Evolutionary conservation across 2,888 invertebrate species (phyloP), one percentile per base, ranked within the genome.

Genomic region (Polydrusus tereticollis): DNA sequence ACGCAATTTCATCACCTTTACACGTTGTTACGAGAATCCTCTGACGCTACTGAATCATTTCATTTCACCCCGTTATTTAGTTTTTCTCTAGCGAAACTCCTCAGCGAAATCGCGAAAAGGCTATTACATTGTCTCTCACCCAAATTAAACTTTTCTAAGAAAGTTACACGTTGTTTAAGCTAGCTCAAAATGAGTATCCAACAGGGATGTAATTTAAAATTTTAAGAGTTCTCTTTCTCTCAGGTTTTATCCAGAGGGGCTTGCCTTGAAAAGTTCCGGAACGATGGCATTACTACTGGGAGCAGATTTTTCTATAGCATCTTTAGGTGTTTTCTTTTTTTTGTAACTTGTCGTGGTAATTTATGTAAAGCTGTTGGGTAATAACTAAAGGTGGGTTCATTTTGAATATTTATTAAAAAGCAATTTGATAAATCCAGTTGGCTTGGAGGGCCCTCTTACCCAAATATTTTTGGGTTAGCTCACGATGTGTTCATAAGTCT

Each of bases 121-220:
- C 36, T 18, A 50, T 69, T 69, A 62, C 62, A 62, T 52, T 62
- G 52, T 43, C 41, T 23, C 14, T 69, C 50, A 36, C 16, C 62
- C 66, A 68, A 63, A 57, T 63, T 58, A 69, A 69, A 69, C 29
- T 69, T 63, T 58, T 33, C 43, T 36, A 63, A 57, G 57, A 62
- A 69, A 69, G 57, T 58, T 63, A 33, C 58, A 47, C 63, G 58
- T 71, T 71, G 66, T 66, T 60, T 65, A 59, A 60, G 33, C 59
- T 55, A 18, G 60, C 43, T 52, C 38, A 60, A 59, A 71, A 50
- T 60, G 66, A 52, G 60, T 38, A 60, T 66, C 71, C 66, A 43
- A 63, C 60, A 58, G 60, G 41, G 60, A 66, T 33, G 41, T 29
- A 71, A 71, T 66, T 71, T 71, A 65, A 71, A 66, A 65, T 66